Conservation (phyloP, 2,888 invertebrate species). For the Cantharis nigra region DNA sequence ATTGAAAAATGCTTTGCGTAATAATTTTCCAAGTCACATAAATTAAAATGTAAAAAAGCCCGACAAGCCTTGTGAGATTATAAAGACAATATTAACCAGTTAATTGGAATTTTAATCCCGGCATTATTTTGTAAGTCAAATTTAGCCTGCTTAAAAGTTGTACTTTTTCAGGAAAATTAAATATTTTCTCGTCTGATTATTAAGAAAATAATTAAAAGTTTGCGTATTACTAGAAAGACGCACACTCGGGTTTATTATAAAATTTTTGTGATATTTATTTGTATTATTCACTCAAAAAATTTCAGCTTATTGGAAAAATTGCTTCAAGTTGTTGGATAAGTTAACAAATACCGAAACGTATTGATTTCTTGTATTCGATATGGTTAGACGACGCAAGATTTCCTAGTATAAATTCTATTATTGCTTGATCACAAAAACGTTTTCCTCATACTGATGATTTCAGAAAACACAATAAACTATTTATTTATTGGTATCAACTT, state of each 20-base stretch:
- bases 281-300: background rate
- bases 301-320: background rate
- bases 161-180: background rate
- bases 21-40: background rate
- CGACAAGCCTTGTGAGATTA: background rate
- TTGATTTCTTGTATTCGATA: background rate
- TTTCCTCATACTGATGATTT: background rate
- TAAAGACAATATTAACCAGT: background rate
- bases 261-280: background rate
- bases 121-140: background rate
- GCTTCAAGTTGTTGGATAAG: background rate
- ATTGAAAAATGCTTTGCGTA: background rate
- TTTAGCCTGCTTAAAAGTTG: background rate
- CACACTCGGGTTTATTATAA: background rate
- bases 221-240: background rate
- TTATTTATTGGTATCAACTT: background rate
- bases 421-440: background rate
- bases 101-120: background rate
- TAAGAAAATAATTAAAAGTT: background rate
- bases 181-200: background rate
- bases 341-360: background rate
- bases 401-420: background rate
- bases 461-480: background rate
- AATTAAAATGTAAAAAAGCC: background rate
- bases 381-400: background rate